Percentiles rank a stretch among this genome's conserved stretches.
Conservation (phyloP, 1,140 invertebrate species). For the Penaeus vannamei region DNA sequence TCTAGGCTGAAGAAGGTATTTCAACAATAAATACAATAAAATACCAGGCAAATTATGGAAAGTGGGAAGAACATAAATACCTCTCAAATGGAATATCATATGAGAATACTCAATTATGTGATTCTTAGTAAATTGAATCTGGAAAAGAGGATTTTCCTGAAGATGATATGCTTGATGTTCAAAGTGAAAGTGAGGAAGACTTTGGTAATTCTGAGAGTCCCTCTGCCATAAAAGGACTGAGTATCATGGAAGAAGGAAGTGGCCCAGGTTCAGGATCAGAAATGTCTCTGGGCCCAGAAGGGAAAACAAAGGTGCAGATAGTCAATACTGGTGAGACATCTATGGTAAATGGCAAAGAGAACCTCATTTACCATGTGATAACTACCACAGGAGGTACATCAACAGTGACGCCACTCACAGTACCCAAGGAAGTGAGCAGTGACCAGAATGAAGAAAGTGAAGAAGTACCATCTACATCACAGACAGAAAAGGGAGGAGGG, state of each 20-base stretch:
- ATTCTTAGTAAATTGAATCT: constrained; percentile 30
- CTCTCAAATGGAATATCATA: no score
- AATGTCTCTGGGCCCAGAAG: constrained; percentile 28
- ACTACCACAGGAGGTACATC: constrained; percentile 35
- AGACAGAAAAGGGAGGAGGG: no score
- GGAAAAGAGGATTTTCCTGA: constrained; percentile 13
- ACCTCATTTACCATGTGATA: constrained; percentile 41
- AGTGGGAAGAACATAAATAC: no score
- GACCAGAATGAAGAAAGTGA: no score
- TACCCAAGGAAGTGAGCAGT: constrained; percentile 14
- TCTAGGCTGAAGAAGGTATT: no score
- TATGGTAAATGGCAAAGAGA: constrained; percentile 37
- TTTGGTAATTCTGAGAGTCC: not conserved
- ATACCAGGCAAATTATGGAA: no score
- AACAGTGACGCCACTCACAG: constrained; percentile 33
- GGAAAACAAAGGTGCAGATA: constrained; percentile 45
- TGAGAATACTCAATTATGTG: no score
- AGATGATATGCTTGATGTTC: constrained; percentile 5
- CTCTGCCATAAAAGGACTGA: not conserved
- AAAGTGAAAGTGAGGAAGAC: constrained; percentile 30
- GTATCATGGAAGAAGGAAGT: not conserved
- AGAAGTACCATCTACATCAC: no score
- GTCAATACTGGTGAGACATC: constrained; percentile 45
- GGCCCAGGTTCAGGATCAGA: constrained; percentile 6
- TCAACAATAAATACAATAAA: no score